Conservation (phyloP, 2,888 invertebrate species). For the Trisateles emortualis region DNA sequence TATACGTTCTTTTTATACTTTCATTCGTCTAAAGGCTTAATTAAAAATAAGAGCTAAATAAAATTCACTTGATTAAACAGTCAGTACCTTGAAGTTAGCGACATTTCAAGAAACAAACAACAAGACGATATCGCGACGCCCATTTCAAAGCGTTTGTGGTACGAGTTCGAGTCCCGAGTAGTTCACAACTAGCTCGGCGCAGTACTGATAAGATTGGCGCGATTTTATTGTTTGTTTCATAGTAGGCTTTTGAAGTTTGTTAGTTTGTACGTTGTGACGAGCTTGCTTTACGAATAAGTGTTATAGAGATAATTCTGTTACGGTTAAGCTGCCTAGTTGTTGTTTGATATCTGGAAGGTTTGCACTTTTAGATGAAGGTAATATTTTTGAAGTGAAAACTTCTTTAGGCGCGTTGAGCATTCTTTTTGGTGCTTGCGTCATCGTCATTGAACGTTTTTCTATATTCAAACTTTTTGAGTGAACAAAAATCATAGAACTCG, state of each 20-base stretch:
- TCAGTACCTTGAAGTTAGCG: neutral
- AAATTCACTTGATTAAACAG: neutral
- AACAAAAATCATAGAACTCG: too few relatives aligned
- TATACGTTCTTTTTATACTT: too few relatives aligned
- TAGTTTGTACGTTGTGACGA: neutral
- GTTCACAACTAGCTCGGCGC: constrained; percentile 13
- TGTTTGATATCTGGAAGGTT: too few relatives aligned
- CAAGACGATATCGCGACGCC: constrained; percentile 25
- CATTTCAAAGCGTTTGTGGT: constrained; percentile 30
- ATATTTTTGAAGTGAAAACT: too few relatives aligned
- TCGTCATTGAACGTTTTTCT: too few relatives aligned
- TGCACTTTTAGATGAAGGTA: too few relatives aligned
- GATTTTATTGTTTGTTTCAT: constrained; percentile 13
- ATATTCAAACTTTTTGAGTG: too few relatives aligned
- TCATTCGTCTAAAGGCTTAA: too few relatives aligned
- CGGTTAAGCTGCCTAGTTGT: too few relatives aligned
- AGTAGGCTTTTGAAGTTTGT: neutral
- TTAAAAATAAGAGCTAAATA: too few relatives aligned
- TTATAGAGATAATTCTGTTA: neutral
- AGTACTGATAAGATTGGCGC: constrained; percentile 8
- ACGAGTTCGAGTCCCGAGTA: constrained; percentile 27
- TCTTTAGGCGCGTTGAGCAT: too few relatives aligned
- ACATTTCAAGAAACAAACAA: constrained; percentile 2
- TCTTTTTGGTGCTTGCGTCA: too few relatives aligned
- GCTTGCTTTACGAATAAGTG: neutral